These are phyloP conservation scores for Chaetorhynchus papuensis DNA, from an alignment of 2,113 vertebrate genomes.

Conservation along the genomic window DNA sequence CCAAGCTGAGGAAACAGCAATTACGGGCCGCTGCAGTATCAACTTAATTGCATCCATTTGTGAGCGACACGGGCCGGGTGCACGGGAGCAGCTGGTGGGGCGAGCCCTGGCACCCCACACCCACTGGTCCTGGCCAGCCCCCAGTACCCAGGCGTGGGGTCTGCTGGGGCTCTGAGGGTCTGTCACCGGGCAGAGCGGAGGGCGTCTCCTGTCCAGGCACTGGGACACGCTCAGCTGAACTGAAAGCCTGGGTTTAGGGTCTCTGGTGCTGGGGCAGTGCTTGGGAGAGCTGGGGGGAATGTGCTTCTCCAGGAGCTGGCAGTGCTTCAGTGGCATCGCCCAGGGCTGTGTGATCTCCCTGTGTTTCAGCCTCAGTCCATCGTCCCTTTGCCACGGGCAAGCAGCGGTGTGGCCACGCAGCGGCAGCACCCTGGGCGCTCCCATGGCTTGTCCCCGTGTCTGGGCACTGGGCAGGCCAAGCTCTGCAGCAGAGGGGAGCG, in stretches of 20 bases:
- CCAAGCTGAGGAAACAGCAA: slow-evolving; percentile 34
- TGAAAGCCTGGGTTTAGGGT: background rate
- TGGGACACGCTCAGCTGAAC: background rate
- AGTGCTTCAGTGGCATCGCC: rapidly evolving
- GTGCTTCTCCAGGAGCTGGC: background rate
- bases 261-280: background rate
- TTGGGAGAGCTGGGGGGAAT: rapidly evolving
- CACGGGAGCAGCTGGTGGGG: background rate
- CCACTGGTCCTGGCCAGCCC: rapidly evolving
- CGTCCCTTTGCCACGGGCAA: rapidly evolving
- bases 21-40: background rate
- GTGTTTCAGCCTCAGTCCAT: rapidly evolving
- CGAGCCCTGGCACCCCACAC: rapidly evolving
- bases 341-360: rapidly evolving
- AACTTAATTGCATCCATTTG: slow-evolving; percentile 26
- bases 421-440: background rate
- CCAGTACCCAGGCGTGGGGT: background rate
- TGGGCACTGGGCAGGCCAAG: rapidly evolving
- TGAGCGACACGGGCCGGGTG: rapidly evolving
- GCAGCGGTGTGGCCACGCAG: rapidly evolving
- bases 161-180: background rate
- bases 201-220: background rate
- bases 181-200: background rate
- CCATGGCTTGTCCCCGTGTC: rapidly evolving
- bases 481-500: background rate